Evolutionary conservation across 1,140 invertebrate species (phyloP), one percentile per base, ranked within the genome.

Genomic region (Zaprionus africanus): DNA sequence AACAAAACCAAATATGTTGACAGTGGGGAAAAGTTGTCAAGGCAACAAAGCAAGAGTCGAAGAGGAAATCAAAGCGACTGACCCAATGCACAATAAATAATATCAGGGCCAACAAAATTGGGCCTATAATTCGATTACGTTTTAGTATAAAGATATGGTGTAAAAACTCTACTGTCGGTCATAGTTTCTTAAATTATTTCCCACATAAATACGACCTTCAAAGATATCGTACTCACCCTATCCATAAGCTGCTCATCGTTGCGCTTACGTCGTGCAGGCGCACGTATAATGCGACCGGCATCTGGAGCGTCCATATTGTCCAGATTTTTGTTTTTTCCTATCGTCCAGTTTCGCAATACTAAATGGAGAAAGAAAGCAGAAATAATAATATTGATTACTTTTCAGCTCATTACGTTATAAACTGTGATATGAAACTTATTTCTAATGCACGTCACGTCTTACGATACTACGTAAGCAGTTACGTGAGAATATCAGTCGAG

Each of bases 211-310:
- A 41, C n/a, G 15, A 15, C 38, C 13, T 41, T 4, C 4, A 15
- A 13, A 41, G 7, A 41, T 41, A 41, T 41, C 15, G 38, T 41
- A 88, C 90, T 92, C 49, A 92, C 91, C 82, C 91, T 84, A 59
- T 92, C 90, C 76, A 81, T 81, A 15, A 92, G 72, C 46, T 92
- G 91, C 24, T 92, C 91, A 72, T 92, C 91, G 54, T 92, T 92
- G 2, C 91, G 87, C 68, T 90, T 91, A 60, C 91, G 91, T 19
- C 91, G 77, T 46, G 76, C 78, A 41, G 91, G 91, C 59, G 91
- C 91, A 59, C 91, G 86, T 72, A 92, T 78, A 82, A 92, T 92
- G 26, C 86, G 86, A 62, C 76, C 78, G 51, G 75, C 78, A 78
- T 92, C 91, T 81, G 77, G 79, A 62, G 77, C 77, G 71, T 92